phyloP scores from a whole-genome alignment of 2,888 invertebrate species.

The Lydus trimaculatus region DNA sequence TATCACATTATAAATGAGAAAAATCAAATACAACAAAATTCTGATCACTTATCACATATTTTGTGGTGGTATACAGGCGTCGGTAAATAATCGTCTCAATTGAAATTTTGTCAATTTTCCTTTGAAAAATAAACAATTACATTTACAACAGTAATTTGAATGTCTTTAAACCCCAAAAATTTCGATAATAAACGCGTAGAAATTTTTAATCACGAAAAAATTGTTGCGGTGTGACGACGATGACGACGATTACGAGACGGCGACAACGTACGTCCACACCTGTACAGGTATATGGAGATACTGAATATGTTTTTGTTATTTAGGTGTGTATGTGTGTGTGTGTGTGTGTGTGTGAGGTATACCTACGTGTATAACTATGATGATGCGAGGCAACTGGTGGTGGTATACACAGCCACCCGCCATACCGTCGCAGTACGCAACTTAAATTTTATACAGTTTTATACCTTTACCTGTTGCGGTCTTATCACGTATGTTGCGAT shows the following conservation, averaged over 20 bases:
- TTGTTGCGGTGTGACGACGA: background rate
- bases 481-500: conserved; percentile 2
- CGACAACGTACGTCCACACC: conserved; percentile 2
- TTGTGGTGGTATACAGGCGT: background rate
- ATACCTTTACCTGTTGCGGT: background rate
- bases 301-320: background rate
- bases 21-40: background rate
- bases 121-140: too few species aligned
- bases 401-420: background rate
- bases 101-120: background rate
- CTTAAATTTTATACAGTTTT: background rate
- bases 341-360: background rate
- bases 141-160: too few species aligned
- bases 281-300: conserved; percentile 1
- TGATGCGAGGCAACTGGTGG: background rate
- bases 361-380: conserved; percentile 1
- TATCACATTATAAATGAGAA: background rate
- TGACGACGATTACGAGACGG: background rate
- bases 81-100: background rate
- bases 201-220: background rate
- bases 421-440: conserved; percentile 1
- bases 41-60: background rate
- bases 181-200: background rate
- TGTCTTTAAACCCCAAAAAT: too few species aligned
- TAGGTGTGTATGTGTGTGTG: background rate